Evolutionary conservation across 1,140 invertebrate species (phyloP).

Genomic region (Oryctes rhinoceros): DNA sequence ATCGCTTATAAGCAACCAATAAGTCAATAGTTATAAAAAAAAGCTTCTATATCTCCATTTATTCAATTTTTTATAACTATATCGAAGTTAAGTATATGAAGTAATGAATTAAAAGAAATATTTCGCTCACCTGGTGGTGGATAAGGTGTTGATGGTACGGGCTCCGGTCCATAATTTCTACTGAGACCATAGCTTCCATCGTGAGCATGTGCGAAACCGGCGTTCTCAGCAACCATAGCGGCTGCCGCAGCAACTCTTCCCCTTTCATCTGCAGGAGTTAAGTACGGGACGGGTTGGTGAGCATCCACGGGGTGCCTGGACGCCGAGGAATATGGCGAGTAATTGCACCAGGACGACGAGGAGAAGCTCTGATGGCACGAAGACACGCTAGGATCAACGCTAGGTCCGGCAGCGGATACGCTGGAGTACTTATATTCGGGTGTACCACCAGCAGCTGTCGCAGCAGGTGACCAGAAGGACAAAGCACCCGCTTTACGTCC

Average conservation of each 20-base stretch:
- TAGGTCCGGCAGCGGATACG: conserved; percentile 63
- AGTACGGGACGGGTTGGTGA: conserved; percentile 71
- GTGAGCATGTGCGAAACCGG: conserved; percentile 63
- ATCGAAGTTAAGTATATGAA: not conserved
- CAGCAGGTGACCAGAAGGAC: conserved; percentile 75
- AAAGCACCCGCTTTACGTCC: conserved; percentile 66
- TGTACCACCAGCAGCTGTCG: conserved; percentile 62
- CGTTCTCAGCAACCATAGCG: conserved; percentile 71
- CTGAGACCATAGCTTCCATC: conserved; percentile 76
- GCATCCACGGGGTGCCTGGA: conserved; percentile 69
- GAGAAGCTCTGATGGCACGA: conserved; percentile 77
- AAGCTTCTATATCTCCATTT: too few relatives aligned
- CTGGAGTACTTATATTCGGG: conserved; percentile 72
- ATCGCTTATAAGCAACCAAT: too few relatives aligned
- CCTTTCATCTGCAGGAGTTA: conserved; percentile 73
- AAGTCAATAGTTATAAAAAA: too few relatives aligned
- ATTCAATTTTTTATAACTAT: too few relatives aligned
- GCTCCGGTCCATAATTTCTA: conserved; percentile 77
- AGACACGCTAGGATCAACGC: conserved; percentile 65
- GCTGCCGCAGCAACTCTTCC: conserved; percentile 68
- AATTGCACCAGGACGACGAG: conserved; percentile 77
- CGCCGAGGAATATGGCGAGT: conserved; percentile 72
- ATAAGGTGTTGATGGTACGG: conserved; percentile 80
- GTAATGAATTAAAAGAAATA: not conserved
- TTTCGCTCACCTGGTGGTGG: conserved; percentile 72